Percentiles rank a stretch among this genome's conserved stretches.
phyloP scores from a whole-genome alignment of 2,888 invertebrate genomes.

The Apeira syringaria region DNA sequence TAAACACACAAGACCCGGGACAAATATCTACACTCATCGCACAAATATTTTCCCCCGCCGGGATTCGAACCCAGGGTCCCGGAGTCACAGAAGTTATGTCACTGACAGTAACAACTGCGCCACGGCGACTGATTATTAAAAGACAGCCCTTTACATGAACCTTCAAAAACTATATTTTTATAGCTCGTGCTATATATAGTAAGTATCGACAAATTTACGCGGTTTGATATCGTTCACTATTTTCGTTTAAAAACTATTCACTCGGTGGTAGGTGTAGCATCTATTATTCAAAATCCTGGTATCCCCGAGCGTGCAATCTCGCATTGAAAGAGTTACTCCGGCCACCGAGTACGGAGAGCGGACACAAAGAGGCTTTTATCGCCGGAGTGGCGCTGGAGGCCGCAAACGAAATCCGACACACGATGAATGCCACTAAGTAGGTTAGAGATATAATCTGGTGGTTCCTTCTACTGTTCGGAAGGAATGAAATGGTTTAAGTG shows the following conservation, averaged over 20 bases:
- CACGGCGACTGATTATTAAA: too few relatives aligned
- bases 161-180: too few relatives aligned
- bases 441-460: constrained; percentile 52
- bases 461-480: constrained; percentile 31
- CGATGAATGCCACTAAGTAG: constrained; percentile 59
- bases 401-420: constrained; percentile 62
- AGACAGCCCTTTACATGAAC: too few relatives aligned
- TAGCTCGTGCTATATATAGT: too few relatives aligned
- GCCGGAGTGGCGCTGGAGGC: constrained; percentile 50
- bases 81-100: too few relatives aligned
- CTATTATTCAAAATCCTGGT: constrained; percentile 30
- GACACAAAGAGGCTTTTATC: constrained; percentile 76
- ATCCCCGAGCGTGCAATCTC: constrained; percentile 49
- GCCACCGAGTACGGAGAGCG: constrained; percentile 33
- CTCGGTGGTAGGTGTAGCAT: constrained; percentile 2
- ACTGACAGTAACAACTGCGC: too few relatives aligned
- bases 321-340: constrained; percentile 60
- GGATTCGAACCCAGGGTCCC: too few relatives aligned
- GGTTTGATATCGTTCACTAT: background rate
- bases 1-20: too few relatives aligned
- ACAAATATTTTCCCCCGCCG: too few relatives aligned
- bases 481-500: background rate
- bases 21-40: too few relatives aligned
- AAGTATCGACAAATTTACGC: too few relatives aligned
- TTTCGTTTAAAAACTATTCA: background rate